Evolutionary conservation across 2,113 vertebrate species (phyloP), one percentile per base, ranked within the genome.

Genomic region (Quiscalus mexicanus): DNA sequence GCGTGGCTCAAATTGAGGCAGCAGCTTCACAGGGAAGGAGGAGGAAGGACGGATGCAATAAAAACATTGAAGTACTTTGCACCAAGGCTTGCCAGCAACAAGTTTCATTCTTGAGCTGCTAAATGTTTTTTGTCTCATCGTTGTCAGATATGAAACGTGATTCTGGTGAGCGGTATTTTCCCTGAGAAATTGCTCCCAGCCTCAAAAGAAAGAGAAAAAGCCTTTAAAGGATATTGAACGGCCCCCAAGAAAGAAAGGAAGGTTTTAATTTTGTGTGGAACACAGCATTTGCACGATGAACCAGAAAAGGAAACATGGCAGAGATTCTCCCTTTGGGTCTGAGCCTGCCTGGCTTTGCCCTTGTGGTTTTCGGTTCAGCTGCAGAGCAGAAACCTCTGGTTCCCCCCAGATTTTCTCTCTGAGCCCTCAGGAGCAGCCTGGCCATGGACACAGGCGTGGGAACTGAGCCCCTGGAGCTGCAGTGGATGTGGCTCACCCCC

Each of bases 381-480:
- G 1, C 31, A 37, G 76, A 74, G 24, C 7, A 81, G 52, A 49
- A 91, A 84, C 31, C 45, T 55, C 73, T 4, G 0, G 39, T 47
- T 62, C 15, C 6, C 22, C 35, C 4, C 4, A 1, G 2, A 33
- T 77, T 78, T 22, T 84, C 21, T 5, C 41, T 5, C 25, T 16
- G 30, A 82, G 35, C 31, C 49, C 76, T 80, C 47, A 14, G 39
- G 35, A 22, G 2, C 44, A 74, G 35, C 87, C 21, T n/a, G 20
- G 25, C 41, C 74, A 79, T 0, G 1, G n/a, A 9, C 63, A 20
- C 0, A 0, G 69, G 41, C 6, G 3, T 24, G 30, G 56, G 69
- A 81, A 31, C 55, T 3, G 7, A 2, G 24, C n/a, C 67, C 0
- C 0, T 16, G 49, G 19, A 58, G 71, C 58, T 71, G 28, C 58